Base-by-base conservation (phyloP, 2,888 invertebrate species). In the Agriopis aurantiaria region DNA sequence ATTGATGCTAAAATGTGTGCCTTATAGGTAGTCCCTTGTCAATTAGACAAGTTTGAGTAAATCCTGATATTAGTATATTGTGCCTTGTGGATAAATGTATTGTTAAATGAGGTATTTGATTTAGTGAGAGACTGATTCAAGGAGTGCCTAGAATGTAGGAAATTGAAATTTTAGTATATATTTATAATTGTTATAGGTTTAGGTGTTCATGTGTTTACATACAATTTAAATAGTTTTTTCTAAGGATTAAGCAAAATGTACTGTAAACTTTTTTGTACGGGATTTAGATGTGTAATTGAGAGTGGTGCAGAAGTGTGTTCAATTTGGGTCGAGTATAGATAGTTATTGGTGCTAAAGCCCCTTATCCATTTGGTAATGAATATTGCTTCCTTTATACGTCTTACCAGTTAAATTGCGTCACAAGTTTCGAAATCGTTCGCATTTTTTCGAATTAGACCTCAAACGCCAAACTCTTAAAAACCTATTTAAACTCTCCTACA, bases 1-100 rank as follows among this genome's bases (percentile, higher is more conserved):
- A 78, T 59, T 75, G 66, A 75, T 73, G 60, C 70, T 77, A 68
- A 62, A 72, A 77, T 76, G 74, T 82, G 92, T 92, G 91, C 92
- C 92, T 92, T 91, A 73, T 59, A 72, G 9, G 43, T 43, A 8
- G 77, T 79, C 78, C 64, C 75, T 77, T 81, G 81, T 85, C 80
- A 80, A 82, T 82, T 82, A 73, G 71, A 72, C 73, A 75, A 73
- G 74, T 17, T 69, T 51, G 59, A 53, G 23, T 68, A 52, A 59
- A 60, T 64, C 57, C 43, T 63, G 66, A 62, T 69, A 64, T 73
- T 66, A 53, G 65, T 67, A 71, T 61, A 65, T 63, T 68, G 78
- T 79, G 76, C 75, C 79, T 79, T 75, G 62, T 62, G 49, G 60
- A 72, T 67, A 73, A 63, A 69, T 62, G 51, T 59, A 59, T 59